Evolutionary conservation across 2,113 vertebrate species (phyloP), one percentile per base, ranked within the genome.

Genomic region (Aptenodytes patagonicus): DNA sequence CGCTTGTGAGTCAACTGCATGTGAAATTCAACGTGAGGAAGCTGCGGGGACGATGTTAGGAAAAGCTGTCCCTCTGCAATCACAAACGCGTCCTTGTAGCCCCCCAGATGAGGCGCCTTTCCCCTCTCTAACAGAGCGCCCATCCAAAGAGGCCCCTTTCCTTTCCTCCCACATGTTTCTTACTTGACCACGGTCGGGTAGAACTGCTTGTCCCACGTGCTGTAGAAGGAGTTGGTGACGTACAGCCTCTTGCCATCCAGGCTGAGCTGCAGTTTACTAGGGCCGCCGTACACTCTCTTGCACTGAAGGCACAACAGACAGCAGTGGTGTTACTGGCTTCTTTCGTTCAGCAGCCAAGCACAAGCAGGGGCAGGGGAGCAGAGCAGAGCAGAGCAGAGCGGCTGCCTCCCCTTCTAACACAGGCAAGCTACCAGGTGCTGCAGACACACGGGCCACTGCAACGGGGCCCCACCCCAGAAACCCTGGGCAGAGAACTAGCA

Each of bases 201-300:
- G 95, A 99, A 99, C 98, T 99, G 99, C 95, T 98, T 99, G 98
- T 99, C 99, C 99, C 99, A 99, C 2, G 75, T 96, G 55, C 99
- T 99, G 98, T 98, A 99, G 11, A 99, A 98, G 17, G 99, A 99
- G 3, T 98, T 99, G 34, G 99, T 99, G 55, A 98, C 98, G 1
- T 99, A 99, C 10, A 99, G 98, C 82, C 99, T 98, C 65, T 93
- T 98, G 42, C 99, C 99, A 3, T 99, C 99, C 82, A 99, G 91
- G 97, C 99, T 99, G 32, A 99, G 97, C 98, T 99, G 99, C 66
- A 99, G 94, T 98, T 99, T 99, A 95, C 99, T 97, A 5, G 99
- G 99, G 17, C 98, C 97, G 5, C 99, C 99, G 8, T 93, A 88
- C 73, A 99, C 83, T 21, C 95, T 97, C 92, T 97, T 99, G 60